These are phyloP conservation scores for Paramuricea clavata DNA, from an alignment of 92 coral and sea anemone species.

Conservation along the genomic window DNA sequence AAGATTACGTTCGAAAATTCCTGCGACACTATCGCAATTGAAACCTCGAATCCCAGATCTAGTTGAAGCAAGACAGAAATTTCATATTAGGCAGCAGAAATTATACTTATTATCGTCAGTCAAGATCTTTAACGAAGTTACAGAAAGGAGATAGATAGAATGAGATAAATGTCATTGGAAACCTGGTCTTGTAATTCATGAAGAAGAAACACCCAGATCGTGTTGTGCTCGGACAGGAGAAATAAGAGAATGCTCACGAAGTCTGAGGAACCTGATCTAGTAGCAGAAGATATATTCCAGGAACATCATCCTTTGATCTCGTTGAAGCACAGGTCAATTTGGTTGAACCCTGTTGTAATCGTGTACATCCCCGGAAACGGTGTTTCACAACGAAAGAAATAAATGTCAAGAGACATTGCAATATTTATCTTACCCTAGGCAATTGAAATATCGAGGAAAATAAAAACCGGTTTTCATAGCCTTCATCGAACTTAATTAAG, in stretches of 20 bases:
- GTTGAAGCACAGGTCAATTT: not conserved
- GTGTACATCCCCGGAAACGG: not conserved
- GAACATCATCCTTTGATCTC: not conserved
- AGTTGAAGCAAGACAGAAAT: no score
- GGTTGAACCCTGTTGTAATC: not conserved
- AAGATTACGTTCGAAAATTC: conserved; percentile 48
- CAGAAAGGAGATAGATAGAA: conserved; percentile 13
- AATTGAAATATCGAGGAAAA: no score
- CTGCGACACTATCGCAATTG: not conserved
- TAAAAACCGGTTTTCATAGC: no score
- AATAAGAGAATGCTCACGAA: conserved; percentile 19
- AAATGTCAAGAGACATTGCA: no score
- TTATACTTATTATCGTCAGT: no score
- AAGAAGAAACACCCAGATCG: conserved; percentile 49
- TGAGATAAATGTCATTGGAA: conserved; percentile 11
- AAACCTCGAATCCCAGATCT: no score
- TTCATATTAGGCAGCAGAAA: no score
- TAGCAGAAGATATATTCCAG: no score
- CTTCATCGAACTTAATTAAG: no score
- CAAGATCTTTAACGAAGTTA: no score
- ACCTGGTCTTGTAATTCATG: conserved; percentile 32
- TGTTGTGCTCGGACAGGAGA: conserved; percentile 25
- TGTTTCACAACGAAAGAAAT: no score
- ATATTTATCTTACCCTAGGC: no score
- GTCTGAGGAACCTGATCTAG: not conserved